Base-by-base conservation (phyloP, 1,140 invertebrate genomes). In the Stenopsyche tienmushanensis region DNA sequence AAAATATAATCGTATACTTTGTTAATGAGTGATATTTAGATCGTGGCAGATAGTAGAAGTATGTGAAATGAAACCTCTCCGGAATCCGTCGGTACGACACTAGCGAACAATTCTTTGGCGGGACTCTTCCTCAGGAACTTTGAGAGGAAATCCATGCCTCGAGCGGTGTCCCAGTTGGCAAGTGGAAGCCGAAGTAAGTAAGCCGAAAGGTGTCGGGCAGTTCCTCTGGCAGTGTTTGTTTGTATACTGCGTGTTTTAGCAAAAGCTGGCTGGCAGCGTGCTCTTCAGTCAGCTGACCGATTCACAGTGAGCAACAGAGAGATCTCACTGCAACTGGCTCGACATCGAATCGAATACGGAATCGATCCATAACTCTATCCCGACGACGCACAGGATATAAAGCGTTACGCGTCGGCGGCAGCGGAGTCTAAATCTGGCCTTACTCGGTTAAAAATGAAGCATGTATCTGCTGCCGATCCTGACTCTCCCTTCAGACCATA, bases 111-210 rank as follows among this genome's bases (percentile, higher is more conserved):
- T 2, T 71, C 69, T 47, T 42, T 68, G 13, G 63, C 66, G n/a
- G 69, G 69, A 55, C 69, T 71, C 50, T 71, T 71, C 47, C 66
- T 65, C 41, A 71, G 55, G 8, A 71, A 44, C 29, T 63, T 53
- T n/a, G 69, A 65, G 18, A 71, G 53, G 66, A 71, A 71, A 53
- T 71, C 69, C 69, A 71, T 71, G 25, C 45, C 42, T 15, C 23
- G 64, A 59, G 49, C 58, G 17, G 23, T n/a, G 52, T 54, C 60
- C 65, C 58, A 55, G 29, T 62, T 55, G 39, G 50, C 34, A 45
- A 24, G 13, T 34, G 29, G 5, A 13, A 7, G 29, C 29, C 29
- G 13, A 34, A 34, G 13, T 7, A 5, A 13, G 29, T 13, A 34
- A 5, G 13, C 29, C 29, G 7, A 7, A 39, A 8, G 34, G n/a